Evolutionary conservation across 2,888 invertebrate species (phyloP), one percentile per base, ranked within the genome.

Genomic region (Abrostola triplasia): DNA sequence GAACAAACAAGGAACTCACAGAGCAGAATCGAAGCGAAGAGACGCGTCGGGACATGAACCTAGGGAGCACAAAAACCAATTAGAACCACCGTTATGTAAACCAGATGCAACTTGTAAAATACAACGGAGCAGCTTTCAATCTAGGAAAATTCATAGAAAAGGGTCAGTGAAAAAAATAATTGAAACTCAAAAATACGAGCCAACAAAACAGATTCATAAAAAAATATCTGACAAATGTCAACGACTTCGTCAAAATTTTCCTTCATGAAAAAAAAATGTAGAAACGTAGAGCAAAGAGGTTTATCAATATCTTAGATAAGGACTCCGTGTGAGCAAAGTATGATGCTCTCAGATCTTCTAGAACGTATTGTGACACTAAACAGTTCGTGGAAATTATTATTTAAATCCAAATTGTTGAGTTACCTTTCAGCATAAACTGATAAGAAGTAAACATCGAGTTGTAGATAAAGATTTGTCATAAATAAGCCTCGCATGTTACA

Each of bases 391-490:
- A 75, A 58, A 70, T 52, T 63, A 74, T 58, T 70, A 63, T 52
- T 73, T 37, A 41, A 55, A 48, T 53, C 58, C 58, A 47, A 74
- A 70, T 70, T 64, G 13, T 58, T 44, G 51, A 70, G 70, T 55
- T 54, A 63, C 52, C 38, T 63, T 64, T 58, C 54, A 64, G 55
- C 24, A 44, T 58, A 36, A 49, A 59, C 48, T 70, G 70, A 70
- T 70, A 74, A 67, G 58, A 70, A 40, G 69, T 67, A 61, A 58
- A 63, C 36, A 58, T 2, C 35, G 54, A 59, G 41, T 37, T 11
- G 44, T 6, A 58, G 75, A 74, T 70, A 74, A 70, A 13, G 40
- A 58, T 59, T 70, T 70, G 55, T 70, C 40, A 24, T 4, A 24
- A 59, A 74, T 44, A 58, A 58, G 51, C 42, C 38, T 9, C 44